Evolutionary conservation across 2,797 vertebrate species (phyloP), one percentile per base, ranked within the genome.

Genomic region (Tenualosa ilisha): DNA sequence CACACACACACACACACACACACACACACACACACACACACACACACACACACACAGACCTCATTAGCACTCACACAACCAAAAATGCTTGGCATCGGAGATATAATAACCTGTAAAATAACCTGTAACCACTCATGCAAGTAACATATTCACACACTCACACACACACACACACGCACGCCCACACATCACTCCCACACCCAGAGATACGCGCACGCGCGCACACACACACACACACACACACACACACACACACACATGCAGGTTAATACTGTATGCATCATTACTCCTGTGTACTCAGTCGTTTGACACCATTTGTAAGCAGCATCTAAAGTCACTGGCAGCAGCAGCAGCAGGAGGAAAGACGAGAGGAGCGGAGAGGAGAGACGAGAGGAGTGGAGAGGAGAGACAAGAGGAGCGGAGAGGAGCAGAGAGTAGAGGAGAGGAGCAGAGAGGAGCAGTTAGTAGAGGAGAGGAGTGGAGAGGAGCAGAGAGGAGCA

Each of bases 211-310:
- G 85, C 85, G 56, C 81, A 56, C 72, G 9, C 75, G 43, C 83
- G 15, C 22, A 49, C 40, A 88, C 89, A 87, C 89, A 20, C 26
- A 56, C 84, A n/a, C 46, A 20, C 83, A 53, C 65, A 49, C 49
- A 75, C 68, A 75, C 37, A 43, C 68, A 75, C 68, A 43, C 63
- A 68, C 8, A 15, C 63, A 51, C 54, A 81, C 31, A 86, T n/a
- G 24, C 63, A 85, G n/a, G n/a, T 54, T 24, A 1, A 63, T 81
- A 86, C 79, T 86, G 83, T 84, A 86, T 63, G 85, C 85, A 89
- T 86, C 81, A 83, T 87, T 86, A 87, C 63, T 88, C 83, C 81
- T 13, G 84, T 82, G 63, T 83, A 51, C 50, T 86, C 68, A 83
- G 54, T 83, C 43, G n/a, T 82, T 84, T 81, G 83, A 87, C 75